Conservation (phyloP, 1,140 invertebrate genomes). For the Steinernema feltiae region DNA sequence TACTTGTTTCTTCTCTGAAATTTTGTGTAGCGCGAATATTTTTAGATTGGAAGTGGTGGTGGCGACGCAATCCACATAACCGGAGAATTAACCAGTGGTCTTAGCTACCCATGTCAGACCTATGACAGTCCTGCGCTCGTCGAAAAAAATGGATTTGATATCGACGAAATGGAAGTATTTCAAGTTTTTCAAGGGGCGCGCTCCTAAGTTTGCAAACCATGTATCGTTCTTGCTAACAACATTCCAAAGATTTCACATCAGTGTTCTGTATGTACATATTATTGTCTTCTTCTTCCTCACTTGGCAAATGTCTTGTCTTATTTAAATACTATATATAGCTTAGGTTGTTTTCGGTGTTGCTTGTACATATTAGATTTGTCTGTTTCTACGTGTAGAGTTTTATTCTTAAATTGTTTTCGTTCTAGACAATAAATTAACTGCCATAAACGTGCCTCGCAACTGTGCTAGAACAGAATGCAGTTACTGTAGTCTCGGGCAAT, state of each 20-base stretch:
- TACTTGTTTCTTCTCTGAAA: background rate
- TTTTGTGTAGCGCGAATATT: background rate
- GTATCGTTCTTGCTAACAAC: background rate
- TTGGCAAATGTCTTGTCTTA: conserved; percentile 17
- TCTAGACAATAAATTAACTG: background rate
- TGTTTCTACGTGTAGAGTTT: background rate
- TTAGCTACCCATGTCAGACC: conserved; percentile 46
- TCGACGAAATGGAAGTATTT: conserved; percentile 55
- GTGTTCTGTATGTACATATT: conserved; percentile 12
- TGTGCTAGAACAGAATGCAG: no score
- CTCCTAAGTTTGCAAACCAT: background rate
- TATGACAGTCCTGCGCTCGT: conserved; percentile 48
- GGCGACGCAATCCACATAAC: conserved; percentile 54
- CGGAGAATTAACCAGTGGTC: conserved; percentile 48
- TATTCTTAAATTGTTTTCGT: background rate
- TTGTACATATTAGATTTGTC: background rate
- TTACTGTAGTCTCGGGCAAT: no score
- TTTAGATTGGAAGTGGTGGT: conserved; percentile 53
- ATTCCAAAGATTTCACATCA: conserved; percentile 11
- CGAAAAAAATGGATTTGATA: conserved; percentile 41
- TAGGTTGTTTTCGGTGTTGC: background rate
- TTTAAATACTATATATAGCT: conserved; percentile 20
- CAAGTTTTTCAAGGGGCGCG: conserved; percentile 25
- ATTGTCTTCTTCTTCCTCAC: conserved; percentile 19
- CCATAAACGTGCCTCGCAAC: no score